A percentile compares a stretch with the other conserved stretches of the same genome.
phyloP scores from a whole-genome alignment of 1,140 invertebrate species.

The Scaptomyza graminum region DNA sequence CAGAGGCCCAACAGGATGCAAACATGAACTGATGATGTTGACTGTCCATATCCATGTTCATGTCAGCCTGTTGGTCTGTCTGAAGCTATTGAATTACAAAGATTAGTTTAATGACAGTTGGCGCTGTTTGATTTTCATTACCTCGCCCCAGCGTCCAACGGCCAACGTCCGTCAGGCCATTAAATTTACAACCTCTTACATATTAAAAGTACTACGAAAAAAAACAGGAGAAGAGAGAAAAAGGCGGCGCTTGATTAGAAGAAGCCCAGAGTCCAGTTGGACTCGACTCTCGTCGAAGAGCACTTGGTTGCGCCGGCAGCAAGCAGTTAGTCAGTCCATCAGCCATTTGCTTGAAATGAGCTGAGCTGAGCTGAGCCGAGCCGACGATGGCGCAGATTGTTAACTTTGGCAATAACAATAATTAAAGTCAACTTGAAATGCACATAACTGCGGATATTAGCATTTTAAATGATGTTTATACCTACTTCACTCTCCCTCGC shows the following conservation, averaged over 20 bases:
- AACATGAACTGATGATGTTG: constrained; percentile 24
- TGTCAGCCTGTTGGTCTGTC: constrained; percentile 43
- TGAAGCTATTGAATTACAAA: constrained; percentile 77
- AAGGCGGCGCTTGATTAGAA: constrained; percentile 63
- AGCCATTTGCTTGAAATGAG: constrained; percentile 58
- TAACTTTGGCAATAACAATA: constrained; percentile 83
- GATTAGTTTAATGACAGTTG: constrained; percentile 82
- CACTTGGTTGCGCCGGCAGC: constrained; percentile 29
- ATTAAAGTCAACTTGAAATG: constrained; percentile 83
- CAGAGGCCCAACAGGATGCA: constrained; percentile 33
- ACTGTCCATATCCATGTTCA: constrained; percentile 1
- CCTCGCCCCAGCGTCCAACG: constrained; percentile 50
- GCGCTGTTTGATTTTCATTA: constrained; percentile 81
- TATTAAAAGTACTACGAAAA: constrained; percentile 54
- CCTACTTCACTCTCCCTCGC: constrained; percentile 22
- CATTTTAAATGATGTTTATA: constrained; percentile 82
- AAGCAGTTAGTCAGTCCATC: constrained; percentile 73
- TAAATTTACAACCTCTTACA: constrained; percentile 81
- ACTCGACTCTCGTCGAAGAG: constrained; percentile 1
- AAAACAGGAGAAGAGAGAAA: constrained; percentile 14
- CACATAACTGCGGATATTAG: constrained; percentile 80
- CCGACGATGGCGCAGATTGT: constrained; percentile 70
- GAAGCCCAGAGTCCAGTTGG: constrained; percentile 37
- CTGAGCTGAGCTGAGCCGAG: constrained; percentile 21
- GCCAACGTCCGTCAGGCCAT: constrained; percentile 54